Conservation (phyloP, 30 jellyfish, hydroid and myxozoan species). For the Chrysaora quinquecirrha region DNA sequence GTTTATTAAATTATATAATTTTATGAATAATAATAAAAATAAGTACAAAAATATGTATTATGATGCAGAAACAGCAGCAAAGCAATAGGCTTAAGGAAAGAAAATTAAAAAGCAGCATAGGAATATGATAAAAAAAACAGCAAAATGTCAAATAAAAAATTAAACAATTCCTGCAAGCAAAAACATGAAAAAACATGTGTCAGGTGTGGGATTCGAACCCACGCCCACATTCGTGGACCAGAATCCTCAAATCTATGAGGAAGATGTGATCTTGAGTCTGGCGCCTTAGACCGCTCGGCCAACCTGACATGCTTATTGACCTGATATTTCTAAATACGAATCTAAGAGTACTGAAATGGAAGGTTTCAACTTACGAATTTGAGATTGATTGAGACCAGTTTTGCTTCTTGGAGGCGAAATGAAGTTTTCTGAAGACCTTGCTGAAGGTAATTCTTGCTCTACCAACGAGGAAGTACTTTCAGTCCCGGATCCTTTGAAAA, state of each 20-base stretch:
- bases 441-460: conserved; percentile 48
- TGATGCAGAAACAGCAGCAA: too few relatives aligned
- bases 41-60: too few relatives aligned
- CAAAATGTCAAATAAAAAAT: too few relatives aligned
- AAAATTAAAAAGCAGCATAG: too few relatives aligned
- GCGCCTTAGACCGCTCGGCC: conserved; percentile 99
- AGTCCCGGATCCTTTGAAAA: conserved; percentile 11
- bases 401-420: conserved; percentile 33
- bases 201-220: conserved; percentile 98
- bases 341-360: too few relatives aligned
- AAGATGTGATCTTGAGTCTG: conserved; percentile 86
- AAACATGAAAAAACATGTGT: conserved; percentile 53
- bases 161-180: too few relatives aligned
- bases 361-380: too few relatives aligned
- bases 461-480: conserved; percentile 42
- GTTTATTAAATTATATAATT: too few relatives aligned
- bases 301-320: conserved; percentile 71
- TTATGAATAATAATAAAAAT: too few relatives aligned
- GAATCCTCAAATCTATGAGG: conserved; percentile 76
- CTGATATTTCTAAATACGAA: too few relatives aligned
- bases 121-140: too few relatives aligned
- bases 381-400: not conserved
- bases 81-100: too few relatives aligned
- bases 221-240: conserved; percentile 98
- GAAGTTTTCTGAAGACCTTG: conserved; percentile 20